Conservation (phyloP, 2,113 vertebrate species). For the Myodes glareolus region DNA sequence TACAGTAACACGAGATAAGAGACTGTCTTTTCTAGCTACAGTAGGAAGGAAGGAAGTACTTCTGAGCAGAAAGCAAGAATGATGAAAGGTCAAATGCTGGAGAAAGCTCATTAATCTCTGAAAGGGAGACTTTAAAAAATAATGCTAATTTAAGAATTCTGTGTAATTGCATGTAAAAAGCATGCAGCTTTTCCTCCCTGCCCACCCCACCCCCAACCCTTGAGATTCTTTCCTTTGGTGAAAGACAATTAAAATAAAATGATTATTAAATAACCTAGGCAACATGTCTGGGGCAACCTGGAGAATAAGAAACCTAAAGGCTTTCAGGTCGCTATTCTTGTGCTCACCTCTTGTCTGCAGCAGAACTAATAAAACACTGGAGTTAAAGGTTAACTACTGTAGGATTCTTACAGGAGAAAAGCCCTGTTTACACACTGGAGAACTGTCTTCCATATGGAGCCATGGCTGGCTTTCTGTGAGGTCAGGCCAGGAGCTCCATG, state of each 20-base stretch:
- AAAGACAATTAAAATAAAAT: conserved; percentile 71
- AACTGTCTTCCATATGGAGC: conserved; percentile 65
- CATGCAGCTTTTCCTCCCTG: background rate
- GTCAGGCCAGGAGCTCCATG: conserved; percentile 58
- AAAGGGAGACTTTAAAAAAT: conserved; percentile 80
- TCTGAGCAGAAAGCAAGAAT: conserved; percentile 85
- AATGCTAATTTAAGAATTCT: conserved; percentile 78
- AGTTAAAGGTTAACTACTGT: conserved; percentile 83
- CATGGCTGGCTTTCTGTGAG: conserved; percentile 74
- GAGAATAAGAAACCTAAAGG: conserved; percentile 60
- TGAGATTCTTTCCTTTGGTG: conserved; percentile 58
- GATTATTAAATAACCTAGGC: conserved; percentile 71
- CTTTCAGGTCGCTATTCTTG: conserved; percentile 71
- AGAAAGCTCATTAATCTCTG: conserved; percentile 79
- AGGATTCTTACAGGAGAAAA: conserved; percentile 78
- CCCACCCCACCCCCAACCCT: conserved; percentile 35
- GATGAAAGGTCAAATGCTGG: conserved; percentile 85
- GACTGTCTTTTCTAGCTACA: conserved; percentile 81
- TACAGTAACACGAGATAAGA: conserved; percentile 84
- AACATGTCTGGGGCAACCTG: conserved; percentile 58
- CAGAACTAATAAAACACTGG: conserved; percentile 72
- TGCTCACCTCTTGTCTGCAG: conserved; percentile 60
- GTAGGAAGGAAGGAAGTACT: conserved; percentile 85
- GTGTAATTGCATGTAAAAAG: conserved; percentile 67
- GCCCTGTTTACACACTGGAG: conserved; percentile 69